Evolutionary conservation across 1,140 invertebrate genomes (phyloP).

Genomic region (Drosophila insularis): DNA sequence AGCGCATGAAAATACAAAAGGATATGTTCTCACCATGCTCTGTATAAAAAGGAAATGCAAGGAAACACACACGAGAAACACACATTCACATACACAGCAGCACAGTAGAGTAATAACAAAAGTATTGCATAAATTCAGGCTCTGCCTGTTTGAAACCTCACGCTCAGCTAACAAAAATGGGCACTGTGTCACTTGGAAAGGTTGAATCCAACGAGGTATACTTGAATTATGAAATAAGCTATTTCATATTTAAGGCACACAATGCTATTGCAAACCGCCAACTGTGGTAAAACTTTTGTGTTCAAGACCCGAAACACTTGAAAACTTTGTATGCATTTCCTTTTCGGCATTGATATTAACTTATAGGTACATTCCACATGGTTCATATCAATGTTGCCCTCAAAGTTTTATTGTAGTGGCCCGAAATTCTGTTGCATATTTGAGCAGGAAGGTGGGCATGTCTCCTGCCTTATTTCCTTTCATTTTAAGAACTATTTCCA

Average conservation of each 20-base stretch:
- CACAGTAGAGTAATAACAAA: not conserved
- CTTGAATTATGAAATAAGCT: not conserved
- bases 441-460: no score
- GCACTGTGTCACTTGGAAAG: not conserved
- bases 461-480: no score
- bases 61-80: not conserved
- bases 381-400: not conserved
- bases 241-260: not conserved
- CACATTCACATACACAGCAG: not conserved
- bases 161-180: not conserved
- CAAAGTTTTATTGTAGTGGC: not conserved
- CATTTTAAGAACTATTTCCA: no score
- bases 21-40: not conserved
- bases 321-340: not conserved
- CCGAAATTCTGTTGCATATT: no score
- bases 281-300: not conserved
- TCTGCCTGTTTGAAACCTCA: not conserved
- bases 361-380: not conserved
- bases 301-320: not conserved
- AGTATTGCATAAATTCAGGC: conserved; percentile 3
- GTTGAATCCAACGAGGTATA: not conserved
- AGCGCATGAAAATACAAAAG: conserved; percentile 1
- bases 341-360: not conserved
- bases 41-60: not conserved
- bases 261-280: not conserved